Evolutionary conservation across 2,113 vertebrate species (phyloP).

Genomic region (Mohoua ochrocephala): DNA sequence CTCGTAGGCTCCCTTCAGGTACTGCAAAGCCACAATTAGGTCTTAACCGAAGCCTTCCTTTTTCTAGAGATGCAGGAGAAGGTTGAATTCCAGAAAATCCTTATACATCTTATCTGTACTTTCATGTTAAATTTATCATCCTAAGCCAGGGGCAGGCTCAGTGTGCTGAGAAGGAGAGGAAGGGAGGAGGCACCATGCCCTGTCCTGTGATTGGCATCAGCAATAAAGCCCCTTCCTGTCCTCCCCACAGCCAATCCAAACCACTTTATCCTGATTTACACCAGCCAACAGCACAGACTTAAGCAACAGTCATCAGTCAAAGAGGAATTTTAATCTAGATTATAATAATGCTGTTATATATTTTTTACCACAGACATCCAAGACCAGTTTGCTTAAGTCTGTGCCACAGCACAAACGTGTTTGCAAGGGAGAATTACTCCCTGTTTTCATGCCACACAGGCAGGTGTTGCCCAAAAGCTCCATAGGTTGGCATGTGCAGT

Average conservation of each 20-base stretch:
- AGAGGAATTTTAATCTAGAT: background rate
- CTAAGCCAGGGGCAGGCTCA: background rate
- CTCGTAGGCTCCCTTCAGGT: background rate
- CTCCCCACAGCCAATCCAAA: background rate
- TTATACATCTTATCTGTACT: background rate
- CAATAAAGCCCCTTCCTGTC: background rate
- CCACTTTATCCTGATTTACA: background rate
- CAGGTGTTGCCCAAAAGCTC: background rate
- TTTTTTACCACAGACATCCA: background rate
- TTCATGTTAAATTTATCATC: background rate
- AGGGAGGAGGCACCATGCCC: background rate
- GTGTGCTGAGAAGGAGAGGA: rapidly evolving
- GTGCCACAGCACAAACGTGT: background rate
- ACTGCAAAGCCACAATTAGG: background rate
- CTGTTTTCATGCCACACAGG: background rate
- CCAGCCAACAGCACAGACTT: background rate
- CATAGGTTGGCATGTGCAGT: background rate
- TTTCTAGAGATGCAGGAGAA: background rate
- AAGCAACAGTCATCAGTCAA: background rate
- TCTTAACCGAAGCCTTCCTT: background rate
- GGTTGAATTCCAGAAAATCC: background rate
- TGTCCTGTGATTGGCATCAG: background rate
- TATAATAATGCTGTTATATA: background rate
- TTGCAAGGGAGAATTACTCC: background rate
- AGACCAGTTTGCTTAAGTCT: background rate